A percentile compares a stretch with the other conserved stretches of the same genome.
These are phyloP conservation scores for Lucinisca nassula DNA, from an alignment of 2,888 invertebrate species.

Conservation along the genomic window DNA sequence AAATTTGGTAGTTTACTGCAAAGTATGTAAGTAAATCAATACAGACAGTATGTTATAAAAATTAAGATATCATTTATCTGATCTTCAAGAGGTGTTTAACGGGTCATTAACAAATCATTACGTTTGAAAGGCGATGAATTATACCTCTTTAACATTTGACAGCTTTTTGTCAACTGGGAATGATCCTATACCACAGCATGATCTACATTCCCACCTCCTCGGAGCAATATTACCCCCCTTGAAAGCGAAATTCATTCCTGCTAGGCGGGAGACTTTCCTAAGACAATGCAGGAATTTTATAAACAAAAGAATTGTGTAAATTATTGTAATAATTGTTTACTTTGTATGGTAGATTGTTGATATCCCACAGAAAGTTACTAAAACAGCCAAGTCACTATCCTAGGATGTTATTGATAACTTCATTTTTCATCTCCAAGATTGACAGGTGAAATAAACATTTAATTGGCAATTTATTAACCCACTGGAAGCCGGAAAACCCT, in stretches of 20 bases:
- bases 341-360: background rate
- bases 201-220: background rate
- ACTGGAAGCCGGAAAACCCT: no score
- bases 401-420: background rate
- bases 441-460: constrained; percentile 7
- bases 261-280: constrained; percentile 5
- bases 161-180: background rate
- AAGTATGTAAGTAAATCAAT: background rate
- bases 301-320: constrained; percentile 10
- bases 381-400: background rate
- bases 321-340: background rate
- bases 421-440: background rate
- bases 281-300: background rate
- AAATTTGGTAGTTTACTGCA: no score
- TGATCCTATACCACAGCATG: background rate
- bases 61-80: background rate
- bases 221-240: constrained; percentile 1
- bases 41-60: background rate
- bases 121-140: background rate
- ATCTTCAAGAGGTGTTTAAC: background rate
- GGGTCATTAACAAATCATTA: constrained; percentile 7
- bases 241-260: background rate
- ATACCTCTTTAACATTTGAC: background rate
- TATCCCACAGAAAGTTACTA: background rate
- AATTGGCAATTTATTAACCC: background rate